Percentiles rank a stretch among this genome's conserved stretches.
These are phyloP conservation scores for Gallinago undulata DNA, from an alignment of 2,113 vertebrate species.

Conservation along the genomic window DNA sequence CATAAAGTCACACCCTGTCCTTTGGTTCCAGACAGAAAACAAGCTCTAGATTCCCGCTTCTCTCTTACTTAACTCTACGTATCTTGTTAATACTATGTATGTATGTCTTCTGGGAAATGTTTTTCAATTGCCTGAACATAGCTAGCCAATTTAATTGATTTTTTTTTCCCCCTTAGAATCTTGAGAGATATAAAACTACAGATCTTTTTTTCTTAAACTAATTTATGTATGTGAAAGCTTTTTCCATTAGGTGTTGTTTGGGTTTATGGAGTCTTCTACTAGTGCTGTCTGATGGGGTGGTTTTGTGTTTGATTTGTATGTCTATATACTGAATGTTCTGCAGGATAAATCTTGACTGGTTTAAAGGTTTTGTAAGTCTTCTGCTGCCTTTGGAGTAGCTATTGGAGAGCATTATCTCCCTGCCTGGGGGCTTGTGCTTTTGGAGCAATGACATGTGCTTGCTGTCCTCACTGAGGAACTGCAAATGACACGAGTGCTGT, in stretches of 20 bases:
- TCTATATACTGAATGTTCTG: not conserved
- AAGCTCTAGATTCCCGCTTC: not conserved
- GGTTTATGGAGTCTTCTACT: not conserved
- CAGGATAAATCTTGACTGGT: not conserved
- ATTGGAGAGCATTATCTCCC: not conserved
- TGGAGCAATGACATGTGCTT: not conserved
- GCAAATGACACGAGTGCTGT: accelerated
- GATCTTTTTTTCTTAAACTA: not conserved
- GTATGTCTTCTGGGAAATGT: not conserved
- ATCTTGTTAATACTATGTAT: not conserved
- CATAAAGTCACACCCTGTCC: not conserved
- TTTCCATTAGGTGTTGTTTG: not conserved
- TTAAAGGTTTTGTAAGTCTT: not conserved
- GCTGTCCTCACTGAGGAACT: not conserved
- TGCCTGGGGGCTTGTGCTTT: not conserved
- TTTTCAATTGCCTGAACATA: not conserved
- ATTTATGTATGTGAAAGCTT: not conserved
- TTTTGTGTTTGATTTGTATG: not conserved
- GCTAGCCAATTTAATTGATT: not conserved
- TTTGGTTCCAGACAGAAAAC: slow-evolving; percentile 27
- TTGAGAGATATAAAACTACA: not conserved
- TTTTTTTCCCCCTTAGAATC: not conserved
- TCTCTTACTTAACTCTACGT: not conserved
- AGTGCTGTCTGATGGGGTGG: not conserved
- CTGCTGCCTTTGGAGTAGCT: not conserved